phyloP scores from a whole-genome alignment of 2,113 vertebrate species.

The Origma solitaria region DNA sequence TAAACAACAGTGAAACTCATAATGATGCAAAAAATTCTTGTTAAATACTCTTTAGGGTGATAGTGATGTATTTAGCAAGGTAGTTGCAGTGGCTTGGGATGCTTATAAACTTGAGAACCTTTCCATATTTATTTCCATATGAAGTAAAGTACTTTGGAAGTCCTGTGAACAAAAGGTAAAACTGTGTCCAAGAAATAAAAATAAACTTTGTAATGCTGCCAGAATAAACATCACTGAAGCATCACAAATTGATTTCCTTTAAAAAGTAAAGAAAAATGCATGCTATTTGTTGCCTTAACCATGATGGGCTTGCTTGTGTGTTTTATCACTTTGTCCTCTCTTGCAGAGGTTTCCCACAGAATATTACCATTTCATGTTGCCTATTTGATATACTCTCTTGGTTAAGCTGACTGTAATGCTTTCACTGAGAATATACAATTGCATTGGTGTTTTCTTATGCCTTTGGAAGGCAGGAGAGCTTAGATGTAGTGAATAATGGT shows the following conservation, averaged over 20 bases:
- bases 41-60: not conserved
- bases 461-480: not conserved
- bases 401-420: not conserved
- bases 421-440: not conserved
- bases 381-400: not conserved
- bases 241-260: not conserved
- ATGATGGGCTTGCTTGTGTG: not conserved
- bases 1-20: not conserved
- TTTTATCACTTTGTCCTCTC: not conserved
- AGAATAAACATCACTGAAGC: not conserved
- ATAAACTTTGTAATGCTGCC: not conserved
- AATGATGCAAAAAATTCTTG: not conserved
- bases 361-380: not conserved
- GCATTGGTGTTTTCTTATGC: not conserved
- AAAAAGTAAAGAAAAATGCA: not conserved
- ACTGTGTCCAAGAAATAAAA: not conserved
- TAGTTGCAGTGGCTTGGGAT: not conserved
- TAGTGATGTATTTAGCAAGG: not conserved
- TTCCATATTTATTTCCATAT: not conserved
- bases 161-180: not conserved
- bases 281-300: not conserved
- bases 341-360: not conserved
- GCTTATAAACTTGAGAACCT: not conserved
- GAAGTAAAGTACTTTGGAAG: not conserved
- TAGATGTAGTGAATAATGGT: not conserved